Percentiles rank a stretch among this genome's conserved stretches.
These are phyloP conservation scores for Sebastiscus tertius DNA, from an alignment of 2,797 vertebrate genomes.

Conservation along the genomic window DNA sequence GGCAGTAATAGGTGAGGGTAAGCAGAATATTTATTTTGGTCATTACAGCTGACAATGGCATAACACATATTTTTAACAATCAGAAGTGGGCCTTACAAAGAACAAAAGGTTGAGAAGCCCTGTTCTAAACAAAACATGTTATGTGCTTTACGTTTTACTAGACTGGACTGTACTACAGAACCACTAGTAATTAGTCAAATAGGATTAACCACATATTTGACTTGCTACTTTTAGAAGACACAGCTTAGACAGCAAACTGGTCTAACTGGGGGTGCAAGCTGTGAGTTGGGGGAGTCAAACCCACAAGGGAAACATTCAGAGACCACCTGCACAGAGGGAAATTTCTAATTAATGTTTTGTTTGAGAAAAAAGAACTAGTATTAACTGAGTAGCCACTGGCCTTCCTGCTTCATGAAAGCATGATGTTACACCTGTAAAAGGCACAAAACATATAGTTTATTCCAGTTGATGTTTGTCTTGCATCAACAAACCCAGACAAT, in stretches of 20 bases:
- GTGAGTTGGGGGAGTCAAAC: neutral
- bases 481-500: neutral
- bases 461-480: neutral
- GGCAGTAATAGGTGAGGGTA: neutral
- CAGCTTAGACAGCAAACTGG: slow-evolving; percentile 1
- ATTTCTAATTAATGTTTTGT: neutral
- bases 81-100: neutral
- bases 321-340: neutral
- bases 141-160: neutral
- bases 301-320: neutral
- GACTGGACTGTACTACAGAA: neutral
- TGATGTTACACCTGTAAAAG: neutral
- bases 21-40: neutral
- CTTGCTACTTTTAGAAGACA: neutral
- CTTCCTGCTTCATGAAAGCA: neutral
- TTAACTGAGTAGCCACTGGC: neutral
- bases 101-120: neutral
- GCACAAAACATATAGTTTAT: neutral
- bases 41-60: neutral
- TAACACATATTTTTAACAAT: neutral
- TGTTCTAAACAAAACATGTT: neutral
- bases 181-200: neutral
- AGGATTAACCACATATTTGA: slow-evolving; percentile 5
- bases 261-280: neutral
- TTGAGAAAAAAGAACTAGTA: neutral